Evolutionary conservation across 2,888 invertebrate genomes (phyloP).

Genomic region (Polydrusus cervinus): DNA sequence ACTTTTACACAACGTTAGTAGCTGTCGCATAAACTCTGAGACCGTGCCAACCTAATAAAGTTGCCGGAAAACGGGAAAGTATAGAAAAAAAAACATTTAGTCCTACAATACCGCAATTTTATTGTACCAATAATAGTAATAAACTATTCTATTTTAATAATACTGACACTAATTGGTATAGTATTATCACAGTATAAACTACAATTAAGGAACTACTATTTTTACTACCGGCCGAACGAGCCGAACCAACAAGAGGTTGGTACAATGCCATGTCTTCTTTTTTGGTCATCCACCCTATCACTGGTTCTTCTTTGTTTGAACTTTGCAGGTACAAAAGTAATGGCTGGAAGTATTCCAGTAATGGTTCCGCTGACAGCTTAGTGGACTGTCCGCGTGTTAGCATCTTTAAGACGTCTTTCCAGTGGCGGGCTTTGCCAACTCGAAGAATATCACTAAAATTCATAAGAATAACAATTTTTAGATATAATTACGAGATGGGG

Average conservation of each 20-base stretch:
- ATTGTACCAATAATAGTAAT: too few species aligned
- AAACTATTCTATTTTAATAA: conserved; percentile 2
- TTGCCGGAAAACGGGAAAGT: background rate
- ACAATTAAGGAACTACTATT: conserved; percentile 36
- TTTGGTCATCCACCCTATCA: conserved; percentile 84
- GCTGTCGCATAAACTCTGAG: too few species aligned
- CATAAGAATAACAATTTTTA: conserved; percentile 8
- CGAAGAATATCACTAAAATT: conserved; percentile 79
- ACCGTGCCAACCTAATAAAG: too few species aligned
- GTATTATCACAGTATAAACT: conserved; percentile 53
- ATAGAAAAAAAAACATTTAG: background rate
- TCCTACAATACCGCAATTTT: too few species aligned
- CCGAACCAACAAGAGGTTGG: conserved; percentile 61
- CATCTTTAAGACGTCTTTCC: conserved; percentile 82
- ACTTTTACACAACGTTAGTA: too few species aligned
- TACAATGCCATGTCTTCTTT: conserved; percentile 79
- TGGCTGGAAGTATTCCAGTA: conserved; percentile 89
- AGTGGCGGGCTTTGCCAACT: conserved; percentile 78
- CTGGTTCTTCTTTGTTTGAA: conserved; percentile 81
- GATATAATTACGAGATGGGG: too few species aligned
- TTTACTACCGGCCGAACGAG: conserved; percentile 45
- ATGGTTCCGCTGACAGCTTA: conserved; percentile 83
- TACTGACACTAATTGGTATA: conserved; percentile 22
- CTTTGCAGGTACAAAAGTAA: conserved; percentile 84
- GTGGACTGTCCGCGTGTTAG: conserved; percentile 82